A percentile compares a stretch with the other conserved stretches of the same genome.
phyloP scores from a whole-genome alignment of 2,888 invertebrate species.

The Toxonevra muliebris region DNA sequence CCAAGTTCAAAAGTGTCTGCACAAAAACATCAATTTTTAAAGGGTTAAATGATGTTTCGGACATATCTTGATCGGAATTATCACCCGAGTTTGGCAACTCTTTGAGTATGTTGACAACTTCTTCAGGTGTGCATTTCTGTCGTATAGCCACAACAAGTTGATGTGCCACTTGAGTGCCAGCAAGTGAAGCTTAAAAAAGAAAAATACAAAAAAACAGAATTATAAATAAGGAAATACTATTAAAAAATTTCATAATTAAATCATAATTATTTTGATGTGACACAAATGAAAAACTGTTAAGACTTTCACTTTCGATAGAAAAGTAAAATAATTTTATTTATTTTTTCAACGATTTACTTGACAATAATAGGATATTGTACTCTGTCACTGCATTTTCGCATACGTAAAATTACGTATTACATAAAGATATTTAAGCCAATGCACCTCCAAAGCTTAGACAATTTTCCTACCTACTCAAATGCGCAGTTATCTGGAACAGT shows the following conservation, averaged over 20 bases:
- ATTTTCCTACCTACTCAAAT: too few species aligned
- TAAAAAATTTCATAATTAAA: constrained; percentile 13
- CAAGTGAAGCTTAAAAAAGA: constrained; percentile 72
- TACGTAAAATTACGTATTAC: too few species aligned
- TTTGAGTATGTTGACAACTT: constrained; percentile 85
- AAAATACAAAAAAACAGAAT: constrained; percentile 25
- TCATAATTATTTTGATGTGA: neutral
- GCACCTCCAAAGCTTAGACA: too few species aligned
- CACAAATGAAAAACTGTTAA: neutral
- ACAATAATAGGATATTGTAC: too few species aligned
- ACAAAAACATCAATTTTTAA: constrained; percentile 96
- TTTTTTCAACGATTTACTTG: too few species aligned
- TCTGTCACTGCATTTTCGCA: too few species aligned
- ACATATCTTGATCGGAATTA: constrained; percentile 69
- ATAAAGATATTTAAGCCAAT: too few species aligned
- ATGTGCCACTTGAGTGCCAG: constrained; percentile 85
- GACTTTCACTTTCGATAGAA: too few species aligned
- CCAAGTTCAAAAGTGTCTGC: constrained; percentile 92
- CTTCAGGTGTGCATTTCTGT: constrained; percentile 89
- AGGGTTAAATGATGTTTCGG: constrained; percentile 83
- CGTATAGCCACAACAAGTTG: constrained; percentile 87
- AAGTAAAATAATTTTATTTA: too few species aligned
- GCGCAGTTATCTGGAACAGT: too few species aligned
- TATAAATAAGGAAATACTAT: constrained; percentile 17
- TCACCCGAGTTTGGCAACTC: constrained; percentile 83